Evolutionary conservation across 2,888 invertebrate genomes (phyloP).

Genomic region (Drosophila longiperda): DNA sequence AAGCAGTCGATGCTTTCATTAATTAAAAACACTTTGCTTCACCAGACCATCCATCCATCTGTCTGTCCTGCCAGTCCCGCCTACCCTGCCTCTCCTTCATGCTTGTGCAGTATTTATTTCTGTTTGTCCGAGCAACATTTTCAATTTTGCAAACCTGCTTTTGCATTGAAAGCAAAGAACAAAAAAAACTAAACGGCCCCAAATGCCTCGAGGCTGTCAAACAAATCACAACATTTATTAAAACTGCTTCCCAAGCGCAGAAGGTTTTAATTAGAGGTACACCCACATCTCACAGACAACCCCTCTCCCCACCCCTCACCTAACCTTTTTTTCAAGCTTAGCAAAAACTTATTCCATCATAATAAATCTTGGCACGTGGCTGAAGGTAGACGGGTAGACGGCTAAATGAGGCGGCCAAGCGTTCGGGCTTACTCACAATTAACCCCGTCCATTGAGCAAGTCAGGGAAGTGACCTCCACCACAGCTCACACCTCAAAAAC

Average conservation of each 20-base stretch:
- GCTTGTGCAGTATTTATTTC: conserved; percentile 1
- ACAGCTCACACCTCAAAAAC: background rate
- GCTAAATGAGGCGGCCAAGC: conserved; percentile 19
- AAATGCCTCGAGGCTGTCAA: conserved; percentile 47
- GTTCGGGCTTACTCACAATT: conserved; percentile 64
- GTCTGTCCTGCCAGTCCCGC: conserved; percentile 3
- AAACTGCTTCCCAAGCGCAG: conserved; percentile 50
- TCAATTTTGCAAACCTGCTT: conserved; percentile 51
- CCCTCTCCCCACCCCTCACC: background rate
- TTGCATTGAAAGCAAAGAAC: conserved; percentile 23
- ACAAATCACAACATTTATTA: conserved; percentile 73
- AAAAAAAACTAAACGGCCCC: conserved; percentile 16
- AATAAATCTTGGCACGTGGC: conserved; percentile 67
- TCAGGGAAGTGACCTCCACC: conserved; percentile 37
- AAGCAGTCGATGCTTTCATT: conserved; percentile 53
- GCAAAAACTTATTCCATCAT: conserved; percentile 77
- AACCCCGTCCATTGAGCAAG: conserved; percentile 60
- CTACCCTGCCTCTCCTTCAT: background rate
- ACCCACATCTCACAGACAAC: background rate
- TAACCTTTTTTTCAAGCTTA: background rate
- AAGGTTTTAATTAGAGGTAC: conserved; percentile 70
- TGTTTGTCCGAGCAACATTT: conserved; percentile 17
- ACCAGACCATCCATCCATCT: background rate
- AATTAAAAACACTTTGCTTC: conserved; percentile 69
- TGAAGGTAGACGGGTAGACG: conserved; percentile 24